Evolutionary conservation across 2,113 vertebrate genomes (phyloP).

Genomic region (Nycticebus coucang): DNA sequence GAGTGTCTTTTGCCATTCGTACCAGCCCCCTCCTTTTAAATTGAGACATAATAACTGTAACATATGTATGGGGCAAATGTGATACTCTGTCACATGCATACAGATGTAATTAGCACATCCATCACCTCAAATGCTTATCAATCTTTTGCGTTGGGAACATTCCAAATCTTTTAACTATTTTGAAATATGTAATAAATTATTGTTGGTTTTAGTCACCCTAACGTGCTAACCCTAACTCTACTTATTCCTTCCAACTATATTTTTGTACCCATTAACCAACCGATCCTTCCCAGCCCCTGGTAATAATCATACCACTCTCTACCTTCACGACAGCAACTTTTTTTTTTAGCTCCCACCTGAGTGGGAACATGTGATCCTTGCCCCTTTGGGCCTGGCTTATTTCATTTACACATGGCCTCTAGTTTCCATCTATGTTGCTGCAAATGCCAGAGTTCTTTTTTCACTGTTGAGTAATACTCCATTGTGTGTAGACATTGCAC

Average conservation of each 20-base stretch:
- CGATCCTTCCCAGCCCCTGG: neutral
- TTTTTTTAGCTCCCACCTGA: neutral
- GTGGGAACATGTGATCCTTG: neutral
- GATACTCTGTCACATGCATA: neutral
- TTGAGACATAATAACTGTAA: neutral
- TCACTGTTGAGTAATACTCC: neutral
- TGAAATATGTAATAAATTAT: neutral
- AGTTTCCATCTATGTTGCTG: neutral
- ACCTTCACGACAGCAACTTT: neutral
- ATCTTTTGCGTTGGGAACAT: neutral
- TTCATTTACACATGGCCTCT: neutral
- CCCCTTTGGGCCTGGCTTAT: neutral
- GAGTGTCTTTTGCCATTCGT: neutral
- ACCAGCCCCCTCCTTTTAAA: neutral
- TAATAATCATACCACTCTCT: neutral
- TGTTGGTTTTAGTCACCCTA: neutral
- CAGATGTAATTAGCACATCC: neutral
- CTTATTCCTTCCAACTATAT: neutral
- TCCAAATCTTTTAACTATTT: neutral
- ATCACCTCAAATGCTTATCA: neutral
- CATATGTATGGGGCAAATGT: neutral
- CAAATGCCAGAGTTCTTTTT: neutral
- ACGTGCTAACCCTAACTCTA: neutral
- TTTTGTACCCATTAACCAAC: neutral
- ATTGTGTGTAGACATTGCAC: fast-evolving